phyloP scores from a whole-genome alignment of 1,140 invertebrate genomes.

The Apis mellifera region Amel_HAv3.1 CM009935.2:594501-595000 shows the following conservation, averaged over 20 bases:
- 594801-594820: slow-evolving; percentile 55
- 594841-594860: slow-evolving; percentile 64
- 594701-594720: slow-evolving; percentile 21
- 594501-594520: neutral
- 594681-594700: slow-evolving; percentile 31
- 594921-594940: slow-evolving; percentile 7
- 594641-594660: neutral
- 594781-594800: slow-evolving; percentile 30
- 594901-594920: slow-evolving; percentile 77
- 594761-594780: slow-evolving; percentile 42
- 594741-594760: slow-evolving; percentile 38
- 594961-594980: slow-evolving; percentile 43
- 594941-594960: slow-evolving; percentile 46
- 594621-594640: neutral
- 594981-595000: neutral
- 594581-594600: neutral
- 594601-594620: neutral
- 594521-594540: neutral
- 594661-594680: neutral
- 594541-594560: neutral
- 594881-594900: slow-evolving; percentile 72
- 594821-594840: slow-evolving; percentile 69
- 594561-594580: neutral
- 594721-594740: slow-evolving; percentile 22
- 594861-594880: slow-evolving; percentile 62